phyloP scores from a whole-genome alignment of 2,113 vertebrate species.

The Nestor notabilis region DNA sequence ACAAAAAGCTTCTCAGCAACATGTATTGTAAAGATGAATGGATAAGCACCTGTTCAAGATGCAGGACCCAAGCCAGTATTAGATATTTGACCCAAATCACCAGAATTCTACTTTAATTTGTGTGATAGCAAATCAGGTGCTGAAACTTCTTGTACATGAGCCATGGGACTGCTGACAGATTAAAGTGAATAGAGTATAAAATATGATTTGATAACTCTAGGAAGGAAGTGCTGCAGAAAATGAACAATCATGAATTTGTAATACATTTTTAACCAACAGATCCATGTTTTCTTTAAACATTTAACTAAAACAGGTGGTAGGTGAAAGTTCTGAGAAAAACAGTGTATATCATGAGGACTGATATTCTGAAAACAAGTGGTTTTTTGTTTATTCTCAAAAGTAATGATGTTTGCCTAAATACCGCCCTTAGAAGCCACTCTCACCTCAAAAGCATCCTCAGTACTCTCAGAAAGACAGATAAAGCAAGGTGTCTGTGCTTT shows the following conservation, averaged over 20 bases:
- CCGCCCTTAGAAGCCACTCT: not conserved
- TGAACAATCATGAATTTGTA: not conserved
- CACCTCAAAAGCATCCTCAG: not conserved
- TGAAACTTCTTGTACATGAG: not conserved
- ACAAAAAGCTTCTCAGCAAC: not conserved
- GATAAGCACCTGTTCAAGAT: not conserved
- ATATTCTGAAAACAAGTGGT: not conserved
- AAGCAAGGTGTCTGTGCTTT: not conserved
- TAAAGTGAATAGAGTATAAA: not conserved
- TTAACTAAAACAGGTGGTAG: not conserved
- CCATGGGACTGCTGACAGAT: not conserved
- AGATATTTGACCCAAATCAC: not conserved
- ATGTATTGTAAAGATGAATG: not conserved
- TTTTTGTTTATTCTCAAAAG: not conserved
- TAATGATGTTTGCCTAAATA: not conserved
- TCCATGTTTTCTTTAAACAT: not conserved
- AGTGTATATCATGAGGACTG: accelerated
- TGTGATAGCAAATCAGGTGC: not conserved
- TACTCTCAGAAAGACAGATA: not conserved
- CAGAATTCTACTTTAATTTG: not conserved
- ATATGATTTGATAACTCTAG: not conserved
- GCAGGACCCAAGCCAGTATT: not conserved
- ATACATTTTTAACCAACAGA: not conserved
- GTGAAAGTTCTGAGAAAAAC: not conserved
- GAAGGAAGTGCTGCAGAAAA: not conserved